Conservation (phyloP, 2,888 invertebrate species). For the Halictus quadricinctus region DNA sequence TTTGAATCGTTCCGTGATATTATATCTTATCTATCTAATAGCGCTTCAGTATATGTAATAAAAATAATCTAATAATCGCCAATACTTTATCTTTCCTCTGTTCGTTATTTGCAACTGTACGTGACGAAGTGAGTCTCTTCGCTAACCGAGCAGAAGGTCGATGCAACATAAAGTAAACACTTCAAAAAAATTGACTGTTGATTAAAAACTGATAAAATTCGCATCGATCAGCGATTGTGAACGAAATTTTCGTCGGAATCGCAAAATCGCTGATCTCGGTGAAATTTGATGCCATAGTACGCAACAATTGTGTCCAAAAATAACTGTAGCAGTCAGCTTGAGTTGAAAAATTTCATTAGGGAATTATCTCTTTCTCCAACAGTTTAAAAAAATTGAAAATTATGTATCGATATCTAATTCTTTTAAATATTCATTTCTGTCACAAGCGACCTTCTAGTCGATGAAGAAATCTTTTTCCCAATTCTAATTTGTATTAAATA, state of each 20-base stretch:
- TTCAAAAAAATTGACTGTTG: not conserved
- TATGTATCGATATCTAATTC: no score
- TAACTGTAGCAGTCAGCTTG: not conserved
- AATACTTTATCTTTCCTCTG: not conserved
- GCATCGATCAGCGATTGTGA: not conserved
- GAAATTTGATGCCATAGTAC: slow-evolving; percentile 1
- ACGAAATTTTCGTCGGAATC: not conserved
- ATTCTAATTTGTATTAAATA: no score
- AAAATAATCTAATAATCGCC: not conserved
- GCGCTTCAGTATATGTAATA: not conserved
- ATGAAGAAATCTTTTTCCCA: no score
- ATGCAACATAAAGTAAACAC: not conserved
- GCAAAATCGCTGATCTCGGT: slow-evolving; percentile 13
- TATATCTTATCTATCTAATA: not conserved
- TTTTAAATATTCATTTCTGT: no score
- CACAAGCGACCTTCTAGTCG: no score
- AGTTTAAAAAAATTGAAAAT: no score
- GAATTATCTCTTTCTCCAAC: no score
- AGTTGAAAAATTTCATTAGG: not conserved
- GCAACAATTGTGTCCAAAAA: not conserved
- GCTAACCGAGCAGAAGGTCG: not conserved
- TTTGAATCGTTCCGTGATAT: no score
- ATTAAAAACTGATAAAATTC: not conserved
- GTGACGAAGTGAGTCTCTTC: not conserved
- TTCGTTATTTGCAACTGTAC: not conserved